Base-by-base conservation (phyloP, 2,888 invertebrate genomes). In the Drosophila fulvimacula region DNA sequence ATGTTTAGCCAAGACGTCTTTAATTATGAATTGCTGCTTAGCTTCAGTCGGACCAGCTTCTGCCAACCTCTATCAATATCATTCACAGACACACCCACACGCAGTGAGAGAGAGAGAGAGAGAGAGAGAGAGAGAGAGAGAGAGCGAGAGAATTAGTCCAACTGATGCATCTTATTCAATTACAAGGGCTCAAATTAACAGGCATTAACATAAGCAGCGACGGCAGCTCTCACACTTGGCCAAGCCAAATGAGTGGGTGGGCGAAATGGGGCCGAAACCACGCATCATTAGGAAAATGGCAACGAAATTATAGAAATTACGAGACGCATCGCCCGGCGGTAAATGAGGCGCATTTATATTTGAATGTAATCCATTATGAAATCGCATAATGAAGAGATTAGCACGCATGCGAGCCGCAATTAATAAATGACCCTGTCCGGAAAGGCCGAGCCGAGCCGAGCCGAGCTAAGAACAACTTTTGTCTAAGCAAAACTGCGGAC, bases 281-380 rank as follows among this genome's bases (percentile, higher is more conserved):
- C 79, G 77, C 82, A 75, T 86, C 85, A 86, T 86, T 86, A 86
- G 69, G 49, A 63, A 88, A 85, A 89, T 86, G 88, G 82, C 84
- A 79, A 52, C 69, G 81, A 88, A 86, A 89, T 86, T 88, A 88
- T 78, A 78, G 82, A 76, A 89, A 89, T 88, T 88, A 89, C 85
- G 71, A 75, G 78, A 17, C 49, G 49, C 46, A 32, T 51, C 34
- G 57, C 42, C 53, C 30, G 70, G 58, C 69, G 81, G 77, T 71
- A 83, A 83, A 83, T 83, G 81, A 81, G 87, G 67, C 76, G 76
- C 84, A 89, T 84, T 83, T 84, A 84, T 84, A 84, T 84, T 89
- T 87, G 88, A 84, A 84, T 84, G 89, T 85, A 85, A 89, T 89
- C 88, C 89, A 85, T 85, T 85, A 85, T 88, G 85, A 88, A 84